A percentile compares a stretch with the other conserved stretches of the same genome.
Evolutionary conservation across 2,888 invertebrate species (phyloP).

Genomic region (Coleophora deauratella): DNA sequence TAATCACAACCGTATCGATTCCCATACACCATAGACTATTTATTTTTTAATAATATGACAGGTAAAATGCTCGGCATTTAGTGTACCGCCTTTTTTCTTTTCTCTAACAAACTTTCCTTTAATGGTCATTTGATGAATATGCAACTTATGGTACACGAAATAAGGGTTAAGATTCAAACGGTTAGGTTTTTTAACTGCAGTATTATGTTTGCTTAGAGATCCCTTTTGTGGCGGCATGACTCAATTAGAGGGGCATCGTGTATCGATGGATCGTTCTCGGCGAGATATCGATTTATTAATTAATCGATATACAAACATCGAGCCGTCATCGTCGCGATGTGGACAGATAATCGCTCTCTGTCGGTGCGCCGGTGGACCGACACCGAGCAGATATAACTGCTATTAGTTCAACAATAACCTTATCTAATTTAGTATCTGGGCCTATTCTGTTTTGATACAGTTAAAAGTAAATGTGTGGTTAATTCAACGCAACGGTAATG

Average conservation of each 20-base stretch:
- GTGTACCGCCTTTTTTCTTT: constrained; percentile 45
- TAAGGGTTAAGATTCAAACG: constrained; percentile 17
- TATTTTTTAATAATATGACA: constrained; percentile 70
- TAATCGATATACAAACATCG: constrained; percentile 73
- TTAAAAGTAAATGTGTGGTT: no score
- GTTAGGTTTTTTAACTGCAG: neutral
- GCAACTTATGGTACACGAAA: neutral
- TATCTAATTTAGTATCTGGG: no score
- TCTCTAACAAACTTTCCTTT: constrained; percentile 19
- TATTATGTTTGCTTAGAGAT: constrained; percentile 26
- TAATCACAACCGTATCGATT: constrained; percentile 66
- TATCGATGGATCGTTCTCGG: constrained; percentile 53
- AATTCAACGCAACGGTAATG: no score
- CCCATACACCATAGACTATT: constrained; percentile 56
- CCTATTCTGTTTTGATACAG: no score
- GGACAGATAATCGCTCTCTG: constrained; percentile 34
- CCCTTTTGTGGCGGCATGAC: constrained; percentile 64
- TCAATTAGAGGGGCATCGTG: constrained; percentile 70
- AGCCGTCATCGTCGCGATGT: constrained; percentile 60
- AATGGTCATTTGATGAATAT: neutral
- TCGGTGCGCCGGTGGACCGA: constrained; percentile 5
- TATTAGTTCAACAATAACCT: no score
- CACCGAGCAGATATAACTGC: neutral
- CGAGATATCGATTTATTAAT: constrained; percentile 69
- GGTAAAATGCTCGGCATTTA: constrained; percentile 69